Conservation (phyloP, 1,140 invertebrate genomes). For the Brachionus asplanchnoidis region DNA sequence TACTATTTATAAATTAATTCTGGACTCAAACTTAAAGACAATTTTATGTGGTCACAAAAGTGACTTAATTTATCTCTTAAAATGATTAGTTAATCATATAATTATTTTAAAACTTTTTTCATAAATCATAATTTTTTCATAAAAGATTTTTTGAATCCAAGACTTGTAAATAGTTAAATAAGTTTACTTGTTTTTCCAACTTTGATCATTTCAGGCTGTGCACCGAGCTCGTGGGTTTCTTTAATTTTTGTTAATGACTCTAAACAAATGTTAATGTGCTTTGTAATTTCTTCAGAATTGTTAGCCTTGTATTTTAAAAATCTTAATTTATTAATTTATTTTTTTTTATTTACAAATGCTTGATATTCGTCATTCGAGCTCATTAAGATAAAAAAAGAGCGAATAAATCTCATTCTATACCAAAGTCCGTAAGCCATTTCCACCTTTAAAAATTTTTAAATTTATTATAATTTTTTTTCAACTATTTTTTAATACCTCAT, state of each 20-base stretch:
- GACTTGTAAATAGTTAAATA: no score
- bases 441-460: neutral
- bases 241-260: neutral
- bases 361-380: neutral
- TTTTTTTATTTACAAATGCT: neutral
- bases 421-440: conserved; percentile 6
- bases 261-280: neutral
- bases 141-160: no score
- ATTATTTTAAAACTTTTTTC: no score
- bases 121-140: no score
- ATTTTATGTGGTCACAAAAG: no score
- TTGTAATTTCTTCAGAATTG: conserved; percentile 8
- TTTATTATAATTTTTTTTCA: neutral
- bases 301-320: neutral
- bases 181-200: conserved; percentile 42
- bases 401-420: conserved; percentile 24
- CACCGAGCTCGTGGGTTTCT: conserved; percentile 40
- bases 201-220: conserved; percentile 40
- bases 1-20: no score
- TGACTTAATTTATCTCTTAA: no score
- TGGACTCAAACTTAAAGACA: no score
- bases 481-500: neutral
- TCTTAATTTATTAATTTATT: neutral
- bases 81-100: no score
- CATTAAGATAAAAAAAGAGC: conserved; percentile 12